A percentile compares a stretch with the other conserved stretches of the same genome.
Evolutionary conservation across 92 coral and sea anemone genomes (phyloP).

Genomic region (Porites cylindrica): DNA sequence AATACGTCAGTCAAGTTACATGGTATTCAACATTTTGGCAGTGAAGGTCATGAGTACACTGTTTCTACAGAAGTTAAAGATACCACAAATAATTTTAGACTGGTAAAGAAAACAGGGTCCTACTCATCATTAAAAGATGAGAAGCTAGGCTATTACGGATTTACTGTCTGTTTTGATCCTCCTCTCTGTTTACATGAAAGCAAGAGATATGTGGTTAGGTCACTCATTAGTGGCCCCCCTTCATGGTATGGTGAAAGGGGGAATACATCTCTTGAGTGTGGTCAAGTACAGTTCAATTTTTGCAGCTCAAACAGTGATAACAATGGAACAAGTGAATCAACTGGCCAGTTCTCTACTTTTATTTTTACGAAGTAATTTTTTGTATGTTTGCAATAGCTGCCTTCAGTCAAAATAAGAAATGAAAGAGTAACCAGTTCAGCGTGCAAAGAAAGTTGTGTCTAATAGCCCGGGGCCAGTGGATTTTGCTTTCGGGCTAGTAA

Average conservation of each 20-base stretch:
- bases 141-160: background rate
- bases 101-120: background rate
- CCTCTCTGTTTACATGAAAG: background rate
- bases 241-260: constrained; percentile 19
- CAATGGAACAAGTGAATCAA: background rate
- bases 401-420: no score
- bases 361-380: background rate
- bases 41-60: background rate
- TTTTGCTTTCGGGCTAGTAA: no score
- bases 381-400: background rate
- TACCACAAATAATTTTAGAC: background rate
- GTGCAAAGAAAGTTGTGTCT: no score
- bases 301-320: background rate
- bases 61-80: constrained; percentile 14
- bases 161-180: background rate
- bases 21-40: constrained; percentile 7
- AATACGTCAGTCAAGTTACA: no score
- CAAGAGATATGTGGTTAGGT: background rate
- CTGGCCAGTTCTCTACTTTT: constrained; percentile 12
- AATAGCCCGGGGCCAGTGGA: no score
- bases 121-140: background rate
- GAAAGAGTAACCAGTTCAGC: no score
- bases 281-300: background rate
- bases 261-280: background rate
- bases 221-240: background rate